phyloP scores from a whole-genome alignment of 2,797 vertebrate genomes.

The Melanotaenia trifasciata region DNA sequence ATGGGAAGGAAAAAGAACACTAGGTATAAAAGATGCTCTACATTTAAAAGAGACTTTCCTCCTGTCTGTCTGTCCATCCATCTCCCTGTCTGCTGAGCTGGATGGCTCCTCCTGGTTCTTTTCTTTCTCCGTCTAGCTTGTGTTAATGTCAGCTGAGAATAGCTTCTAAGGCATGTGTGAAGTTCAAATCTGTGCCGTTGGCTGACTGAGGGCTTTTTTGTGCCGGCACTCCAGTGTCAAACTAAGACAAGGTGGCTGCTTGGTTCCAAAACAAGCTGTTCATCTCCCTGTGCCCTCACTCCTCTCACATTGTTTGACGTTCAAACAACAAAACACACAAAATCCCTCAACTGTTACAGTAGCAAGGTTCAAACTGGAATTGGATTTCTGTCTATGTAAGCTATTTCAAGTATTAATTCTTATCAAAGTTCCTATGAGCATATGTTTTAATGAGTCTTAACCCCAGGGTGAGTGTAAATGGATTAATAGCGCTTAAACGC shows the following conservation, averaged over 20 bases:
- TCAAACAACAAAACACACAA: constrained; percentile 29
- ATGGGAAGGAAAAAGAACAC: background rate
- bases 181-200: constrained; percentile 71
- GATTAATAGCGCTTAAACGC: constrained; percentile 29
- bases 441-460: constrained; percentile 32
- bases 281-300: constrained; percentile 24
- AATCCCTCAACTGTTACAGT: constrained; percentile 26
- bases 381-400: constrained; percentile 37
- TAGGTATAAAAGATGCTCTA: constrained; percentile 42
- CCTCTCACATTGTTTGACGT: constrained; percentile 27
- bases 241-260: constrained; percentile 66
- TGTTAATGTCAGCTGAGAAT: constrained; percentile 79
- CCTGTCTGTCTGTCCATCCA: constrained; percentile 30
- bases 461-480: constrained; percentile 29
- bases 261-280: constrained; percentile 59
- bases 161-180: constrained; percentile 79
- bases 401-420: constrained; percentile 40
- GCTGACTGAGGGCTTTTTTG: constrained; percentile 58
- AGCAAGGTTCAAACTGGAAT: constrained; percentile 35
- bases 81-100: constrained; percentile 31
- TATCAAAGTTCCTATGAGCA: constrained; percentile 21
- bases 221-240: constrained; percentile 62
- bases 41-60: constrained; percentile 58
- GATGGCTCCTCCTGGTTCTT: constrained; percentile 40
- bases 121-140: constrained; percentile 68